These are phyloP conservation scores for Cirrhinus mrigala DNA, from an alignment of 2,797 vertebrate species.

Conservation along the genomic window DNA sequence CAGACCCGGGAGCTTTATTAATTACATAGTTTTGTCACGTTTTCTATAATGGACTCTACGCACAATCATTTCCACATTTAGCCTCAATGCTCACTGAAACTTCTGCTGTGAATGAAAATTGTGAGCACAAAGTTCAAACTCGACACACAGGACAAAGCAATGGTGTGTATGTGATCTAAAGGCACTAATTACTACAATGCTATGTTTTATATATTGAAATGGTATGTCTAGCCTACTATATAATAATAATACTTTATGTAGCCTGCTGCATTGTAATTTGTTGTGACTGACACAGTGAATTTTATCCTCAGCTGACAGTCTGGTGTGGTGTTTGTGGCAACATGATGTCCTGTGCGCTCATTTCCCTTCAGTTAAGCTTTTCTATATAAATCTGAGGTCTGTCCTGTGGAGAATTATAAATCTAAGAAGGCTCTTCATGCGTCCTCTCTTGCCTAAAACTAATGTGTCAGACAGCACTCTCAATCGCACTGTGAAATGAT, in stretches of 20 bases:
- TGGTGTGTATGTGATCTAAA: not conserved
- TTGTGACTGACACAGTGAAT: not conserved
- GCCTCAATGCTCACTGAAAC: not conserved
- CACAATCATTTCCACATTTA: not conserved
- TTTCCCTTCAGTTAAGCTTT: not conserved
- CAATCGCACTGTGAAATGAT: conserved; percentile 36
- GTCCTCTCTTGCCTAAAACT: not conserved
- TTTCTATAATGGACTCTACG: not conserved
- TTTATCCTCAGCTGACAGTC: not conserved
- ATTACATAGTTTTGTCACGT: not conserved
- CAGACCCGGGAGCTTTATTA: not conserved
- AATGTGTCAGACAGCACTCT: conserved; percentile 15
- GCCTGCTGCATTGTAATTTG: not conserved
- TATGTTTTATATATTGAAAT: not conserved
- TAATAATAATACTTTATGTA: not conserved
- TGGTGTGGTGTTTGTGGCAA: not conserved
- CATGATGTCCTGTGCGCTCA: not conserved
- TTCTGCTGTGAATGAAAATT: not conserved
- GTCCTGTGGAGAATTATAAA: conserved; percentile 5
- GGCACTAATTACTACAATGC: not conserved
- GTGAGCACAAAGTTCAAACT: not conserved
- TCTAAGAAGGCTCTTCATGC: not conserved
- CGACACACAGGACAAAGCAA: not conserved
- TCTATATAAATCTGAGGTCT: conserved; percentile 2
- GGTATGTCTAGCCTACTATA: not conserved